Base-by-base conservation (phyloP, 1,140 invertebrate genomes). In the Drosophila pectinifera region DNA sequence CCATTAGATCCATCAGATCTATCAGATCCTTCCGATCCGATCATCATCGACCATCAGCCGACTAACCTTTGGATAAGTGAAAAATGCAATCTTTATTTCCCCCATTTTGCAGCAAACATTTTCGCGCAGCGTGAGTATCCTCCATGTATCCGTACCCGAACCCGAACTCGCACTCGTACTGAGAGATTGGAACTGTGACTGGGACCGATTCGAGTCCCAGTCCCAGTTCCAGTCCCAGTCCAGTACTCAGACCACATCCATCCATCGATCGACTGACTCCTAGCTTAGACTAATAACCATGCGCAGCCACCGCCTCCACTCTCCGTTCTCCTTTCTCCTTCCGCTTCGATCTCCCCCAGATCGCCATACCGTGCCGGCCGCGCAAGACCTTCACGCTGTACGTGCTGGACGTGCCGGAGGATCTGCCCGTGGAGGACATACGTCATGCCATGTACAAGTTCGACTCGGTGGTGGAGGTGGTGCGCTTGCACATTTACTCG, bases 351-450 rank as follows among this genome's bases (percentile, higher is more conserved):
- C 18, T 45, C 10, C 39, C 57, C 16, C 43, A 96, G 95, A 95
- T 97, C 48, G 95, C 96, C 20, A 96, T 97, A 70, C 96, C 96
- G 6, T 97, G 96, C 80, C 94, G 96, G 80, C 96, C 96, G 2
- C 95, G 96, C 69, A 96, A 96, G 92, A 97, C 96, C 6, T 97
- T 96, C 78, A 96, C 96, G 0, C 93, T 96, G 45, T 95, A 96
- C 80, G 96, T 96, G 39, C 94, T 96, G 63, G 96, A 97, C 82
- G 95, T 97, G 36, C 96, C 96, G 0, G 95, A 96, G 80, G 96
- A 97, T 83, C 92, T 97, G 45, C 96, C 96, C 0, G 96, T 96
- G 80, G 96, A 97, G 78, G 96, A 97, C 81, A 95, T 97, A 38
- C 94, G 96, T 26, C 96, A 96, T 81, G 95, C 96, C 55, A 93